These are phyloP conservation scores for Xenus cinereus DNA, from an alignment of 2,113 vertebrate species.

Conservation along the genomic window DNA sequence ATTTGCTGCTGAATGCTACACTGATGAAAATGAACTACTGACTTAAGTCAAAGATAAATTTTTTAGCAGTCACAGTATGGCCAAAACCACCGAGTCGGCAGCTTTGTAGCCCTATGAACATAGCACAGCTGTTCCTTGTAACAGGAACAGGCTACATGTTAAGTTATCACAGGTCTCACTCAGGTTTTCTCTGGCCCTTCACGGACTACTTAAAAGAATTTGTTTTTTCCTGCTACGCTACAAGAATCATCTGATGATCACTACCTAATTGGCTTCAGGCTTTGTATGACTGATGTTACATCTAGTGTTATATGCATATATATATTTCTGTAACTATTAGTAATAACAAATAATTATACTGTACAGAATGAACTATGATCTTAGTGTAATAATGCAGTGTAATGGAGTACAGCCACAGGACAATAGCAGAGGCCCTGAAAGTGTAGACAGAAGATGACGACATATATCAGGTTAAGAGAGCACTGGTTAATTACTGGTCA, in stretches of 20 bases:
- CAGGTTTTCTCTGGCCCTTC: not conserved
- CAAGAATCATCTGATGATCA: not conserved
- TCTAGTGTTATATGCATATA: not conserved
- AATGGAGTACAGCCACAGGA: not conserved
- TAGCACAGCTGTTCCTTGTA: rapidly evolving
- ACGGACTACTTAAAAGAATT: not conserved
- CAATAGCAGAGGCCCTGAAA: not conserved
- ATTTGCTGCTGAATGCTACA: not conserved
- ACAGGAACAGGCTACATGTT: not conserved
- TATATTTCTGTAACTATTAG: not conserved
- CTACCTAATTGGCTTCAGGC: not conserved
- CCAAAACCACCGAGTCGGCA: not conserved
- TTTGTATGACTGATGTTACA: not conserved
- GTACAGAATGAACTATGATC: not conserved
- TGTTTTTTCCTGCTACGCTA: not conserved
- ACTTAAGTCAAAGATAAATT: not conserved
- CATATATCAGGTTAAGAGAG: not conserved
- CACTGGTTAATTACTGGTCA: not conserved
- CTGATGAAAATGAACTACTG: not conserved
- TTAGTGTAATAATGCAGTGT: not conserved
- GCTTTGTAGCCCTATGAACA: not conserved
- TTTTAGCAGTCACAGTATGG: not conserved
- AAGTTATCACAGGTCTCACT: not conserved
- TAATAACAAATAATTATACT: not conserved
- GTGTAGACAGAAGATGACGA: not conserved